Percentiles rank a stretch among this genome's conserved stretches.
phyloP scores from a whole-genome alignment of 1,140 invertebrate genomes.

The Platyscapa corneri region DNA sequence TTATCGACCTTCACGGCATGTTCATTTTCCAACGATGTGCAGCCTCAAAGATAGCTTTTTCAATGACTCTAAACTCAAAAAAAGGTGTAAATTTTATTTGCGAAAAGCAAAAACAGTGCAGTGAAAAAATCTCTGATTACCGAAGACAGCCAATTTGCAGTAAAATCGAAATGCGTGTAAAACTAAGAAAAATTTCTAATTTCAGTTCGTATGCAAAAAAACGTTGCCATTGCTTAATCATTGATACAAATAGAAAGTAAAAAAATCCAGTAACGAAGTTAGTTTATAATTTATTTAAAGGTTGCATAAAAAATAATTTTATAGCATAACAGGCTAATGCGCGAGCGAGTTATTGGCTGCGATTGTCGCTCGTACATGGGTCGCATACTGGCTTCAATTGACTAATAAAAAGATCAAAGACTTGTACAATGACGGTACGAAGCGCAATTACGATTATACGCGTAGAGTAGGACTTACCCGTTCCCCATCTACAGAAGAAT shows the following conservation, averaged over 20 bases:
- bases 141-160: too few relatives aligned
- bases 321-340: not conserved
- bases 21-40: not conserved
- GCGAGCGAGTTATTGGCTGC: not conserved
- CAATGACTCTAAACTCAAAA: not conserved
- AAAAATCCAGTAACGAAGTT: not conserved
- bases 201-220: not conserved
- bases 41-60: not conserved
- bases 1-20: not conserved
- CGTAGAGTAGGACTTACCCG: conserved; percentile 65
- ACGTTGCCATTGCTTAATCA: too few relatives aligned
- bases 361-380: not conserved
- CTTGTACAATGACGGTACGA: too few relatives aligned
- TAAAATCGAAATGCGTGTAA: not conserved
- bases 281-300: not conserved
- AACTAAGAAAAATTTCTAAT: not conserved
- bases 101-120: not conserved
- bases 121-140: not conserved
- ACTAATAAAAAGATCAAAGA: not conserved
- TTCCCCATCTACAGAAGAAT: conserved; percentile 88
- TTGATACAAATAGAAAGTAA: not conserved
- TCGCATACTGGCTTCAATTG: not conserved
- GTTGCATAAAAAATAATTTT: not conserved
- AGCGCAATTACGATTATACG: too few relatives aligned
- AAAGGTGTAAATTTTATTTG: not conserved